phyloP scores from a whole-genome alignment of 2,888 invertebrate genomes.

The Brachypterus glaber region DNA sequence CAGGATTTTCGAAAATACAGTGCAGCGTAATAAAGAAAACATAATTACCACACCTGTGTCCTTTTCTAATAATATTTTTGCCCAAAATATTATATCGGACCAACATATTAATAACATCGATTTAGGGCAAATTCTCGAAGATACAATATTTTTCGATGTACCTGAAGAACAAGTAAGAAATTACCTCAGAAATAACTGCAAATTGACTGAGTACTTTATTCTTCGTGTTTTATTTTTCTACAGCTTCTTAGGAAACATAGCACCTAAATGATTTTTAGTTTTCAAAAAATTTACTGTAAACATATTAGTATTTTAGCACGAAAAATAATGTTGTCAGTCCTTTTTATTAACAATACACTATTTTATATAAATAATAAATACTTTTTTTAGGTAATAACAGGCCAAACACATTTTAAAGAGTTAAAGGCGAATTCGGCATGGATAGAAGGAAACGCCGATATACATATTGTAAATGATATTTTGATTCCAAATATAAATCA shows the following conservation, averaged over 20 bases:
- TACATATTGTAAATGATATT: constrained; percentile 26
- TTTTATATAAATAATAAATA: no score
- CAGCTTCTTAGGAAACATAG: no score
- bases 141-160: constrained; percentile 29
- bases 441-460: constrained; percentile 19
- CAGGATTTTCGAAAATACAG: constrained; percentile 27
- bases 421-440: constrained; percentile 19
- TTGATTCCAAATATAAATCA: constrained; percentile 24
- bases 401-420: constrained; percentile 27
- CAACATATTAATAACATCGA: constrained; percentile 30
- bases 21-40: constrained; percentile 24
- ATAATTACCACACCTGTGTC: constrained; percentile 28
- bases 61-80: constrained; percentile 25
- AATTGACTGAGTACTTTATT: no score
- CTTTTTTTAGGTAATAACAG: constrained; percentile 27
- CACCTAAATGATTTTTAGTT: no score
- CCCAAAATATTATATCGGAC: constrained; percentile 22
- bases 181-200: no score
- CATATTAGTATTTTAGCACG: no score
- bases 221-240: no score
- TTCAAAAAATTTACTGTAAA: no score
- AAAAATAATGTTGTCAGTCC: no score
- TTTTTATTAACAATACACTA: no score
- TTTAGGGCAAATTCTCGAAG: constrained; percentile 30
- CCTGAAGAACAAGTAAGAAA: constrained; percentile 28